Percentiles rank a stretch among this genome's conserved stretches.
Evolutionary conservation across 2,888 invertebrate species (phyloP).

Genomic region (Thymelicus lineola): DNA sequence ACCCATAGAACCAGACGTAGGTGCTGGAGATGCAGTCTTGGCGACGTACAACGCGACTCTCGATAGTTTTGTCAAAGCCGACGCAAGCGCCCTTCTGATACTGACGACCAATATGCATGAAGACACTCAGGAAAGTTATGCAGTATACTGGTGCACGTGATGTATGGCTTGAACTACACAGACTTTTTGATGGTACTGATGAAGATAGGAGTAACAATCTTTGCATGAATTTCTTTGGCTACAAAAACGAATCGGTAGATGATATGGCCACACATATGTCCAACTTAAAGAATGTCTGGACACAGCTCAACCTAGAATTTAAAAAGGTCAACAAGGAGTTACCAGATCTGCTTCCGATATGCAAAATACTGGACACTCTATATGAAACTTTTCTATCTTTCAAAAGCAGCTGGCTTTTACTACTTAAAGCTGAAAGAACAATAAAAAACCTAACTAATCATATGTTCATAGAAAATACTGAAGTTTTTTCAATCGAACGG

Average conservation of each 20-base stretch:
- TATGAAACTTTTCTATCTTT: neutral
- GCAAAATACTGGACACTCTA: conserved; percentile 12
- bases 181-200: neutral
- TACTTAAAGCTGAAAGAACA: neutral
- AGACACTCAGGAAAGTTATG: conserved; percentile 2
- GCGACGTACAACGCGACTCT: too few relatives aligned
- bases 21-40: too few relatives aligned
- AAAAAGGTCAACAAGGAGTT: neutral
- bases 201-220: conserved; percentile 9
- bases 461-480: too few relatives aligned
- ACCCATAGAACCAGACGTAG: too few relatives aligned
- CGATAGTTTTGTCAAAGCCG: too few relatives aligned
- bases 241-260: neutral
- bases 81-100: too few relatives aligned
- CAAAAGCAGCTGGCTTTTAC: conserved; percentile 3
- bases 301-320: neutral
- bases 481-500: too few relatives aligned
- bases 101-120: too few relatives aligned
- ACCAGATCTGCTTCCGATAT: conserved; percentile 3
- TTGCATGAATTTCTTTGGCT: conserved; percentile 6
- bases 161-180: conserved; percentile 4
- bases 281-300: conserved; percentile 13
- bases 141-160: neutral
- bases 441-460: conserved; percentile 5
- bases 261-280: neutral